These are phyloP conservation scores for Sepiola atlantica DNA, from an alignment of 2,888 invertebrate genomes.

Conservation along the genomic window DNA sequence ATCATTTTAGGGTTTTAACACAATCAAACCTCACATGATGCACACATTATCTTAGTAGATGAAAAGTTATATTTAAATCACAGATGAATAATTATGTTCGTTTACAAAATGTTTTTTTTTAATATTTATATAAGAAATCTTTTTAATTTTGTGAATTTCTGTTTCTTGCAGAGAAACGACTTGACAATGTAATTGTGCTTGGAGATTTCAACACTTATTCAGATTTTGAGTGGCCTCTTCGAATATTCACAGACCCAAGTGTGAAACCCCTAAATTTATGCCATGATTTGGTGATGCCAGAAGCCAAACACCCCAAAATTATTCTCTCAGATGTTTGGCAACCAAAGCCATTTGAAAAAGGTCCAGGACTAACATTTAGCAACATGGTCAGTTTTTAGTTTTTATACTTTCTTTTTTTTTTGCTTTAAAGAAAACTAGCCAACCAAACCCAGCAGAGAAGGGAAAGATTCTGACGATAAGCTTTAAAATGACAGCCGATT, in stretches of 20 bases:
- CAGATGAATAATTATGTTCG: neutral
- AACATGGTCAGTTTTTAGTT: slow-evolving; percentile 66
- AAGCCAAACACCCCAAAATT: neutral
- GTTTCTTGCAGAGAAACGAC: slow-evolving; percentile 55
- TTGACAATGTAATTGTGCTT: slow-evolving; percentile 61
- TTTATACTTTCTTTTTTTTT: no score
- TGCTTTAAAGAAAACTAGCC: no score
- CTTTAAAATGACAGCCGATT: no score
- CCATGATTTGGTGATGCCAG: slow-evolving; percentile 16
- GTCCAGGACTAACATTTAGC: slow-evolving; percentile 66
- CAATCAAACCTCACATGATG: neutral
- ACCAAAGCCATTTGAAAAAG: slow-evolving; percentile 37
- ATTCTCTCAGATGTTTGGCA: slow-evolving; percentile 51
- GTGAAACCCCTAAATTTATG: slow-evolving; percentile 48
- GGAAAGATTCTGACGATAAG: no score
- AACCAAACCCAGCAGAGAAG: no score
- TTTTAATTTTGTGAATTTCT: neutral
- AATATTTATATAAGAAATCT: neutral
- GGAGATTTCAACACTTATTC: slow-evolving; percentile 70
- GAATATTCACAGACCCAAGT: slow-evolving; percentile 54
- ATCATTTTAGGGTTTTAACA: neutral
- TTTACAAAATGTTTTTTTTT: neutral
- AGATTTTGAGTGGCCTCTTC: slow-evolving; percentile 64
- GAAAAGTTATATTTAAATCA: neutral
- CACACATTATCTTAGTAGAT: neutral